These are phyloP conservation scores for Arenaria interpres DNA, from an alignment of 2,113 vertebrate species.

Conservation along the genomic window DNA sequence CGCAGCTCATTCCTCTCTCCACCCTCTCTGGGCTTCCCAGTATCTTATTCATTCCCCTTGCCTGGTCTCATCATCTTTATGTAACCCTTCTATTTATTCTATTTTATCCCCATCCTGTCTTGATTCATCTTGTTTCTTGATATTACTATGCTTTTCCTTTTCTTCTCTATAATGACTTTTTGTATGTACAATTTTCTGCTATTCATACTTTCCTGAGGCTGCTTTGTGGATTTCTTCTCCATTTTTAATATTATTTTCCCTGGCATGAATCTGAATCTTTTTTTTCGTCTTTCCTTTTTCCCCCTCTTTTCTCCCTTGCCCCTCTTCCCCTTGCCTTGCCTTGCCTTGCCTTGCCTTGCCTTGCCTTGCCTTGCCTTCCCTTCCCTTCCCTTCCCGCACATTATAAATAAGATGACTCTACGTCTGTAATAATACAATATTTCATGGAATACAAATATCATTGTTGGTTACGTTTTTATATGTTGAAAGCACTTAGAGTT, in stretches of 20 bases:
- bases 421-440: background rate
- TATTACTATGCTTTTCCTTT: background rate
- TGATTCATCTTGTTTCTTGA: background rate
- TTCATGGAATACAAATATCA: background rate
- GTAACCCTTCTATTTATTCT: background rate
- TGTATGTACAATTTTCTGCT: background rate
- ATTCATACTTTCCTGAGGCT: background rate
- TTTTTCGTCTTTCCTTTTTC: background rate
- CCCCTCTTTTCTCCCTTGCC: rapidly evolving
- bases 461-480: background rate
- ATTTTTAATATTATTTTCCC: background rate
- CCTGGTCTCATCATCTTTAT: background rate
- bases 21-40: background rate
- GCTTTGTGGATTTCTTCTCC: background rate
- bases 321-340: too few species aligned
- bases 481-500: background rate
- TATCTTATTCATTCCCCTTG: background rate
- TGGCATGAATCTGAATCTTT: background rate
- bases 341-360: background rate
- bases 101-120: background rate
- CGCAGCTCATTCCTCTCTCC: background rate
- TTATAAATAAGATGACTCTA: background rate
- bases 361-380: too few species aligned
- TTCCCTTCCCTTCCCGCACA: background rate
- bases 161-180: background rate